Conservation (phyloP, 2,888 invertebrate species). For the Trichopria drosophilae region DNA sequence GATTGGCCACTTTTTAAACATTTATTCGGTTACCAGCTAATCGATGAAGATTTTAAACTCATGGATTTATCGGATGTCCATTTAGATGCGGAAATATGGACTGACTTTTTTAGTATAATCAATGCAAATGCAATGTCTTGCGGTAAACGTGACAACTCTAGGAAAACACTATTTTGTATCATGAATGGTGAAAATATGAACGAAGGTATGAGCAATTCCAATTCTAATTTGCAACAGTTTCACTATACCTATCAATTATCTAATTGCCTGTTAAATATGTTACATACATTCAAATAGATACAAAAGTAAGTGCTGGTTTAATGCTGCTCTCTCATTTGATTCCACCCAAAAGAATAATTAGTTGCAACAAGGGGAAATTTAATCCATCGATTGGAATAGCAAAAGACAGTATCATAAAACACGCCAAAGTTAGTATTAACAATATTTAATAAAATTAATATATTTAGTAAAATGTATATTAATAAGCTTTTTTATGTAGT, state of each 20-base stretch:
- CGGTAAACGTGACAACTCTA: neutral
- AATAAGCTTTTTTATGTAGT: too few species aligned
- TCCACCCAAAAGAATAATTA: neutral
- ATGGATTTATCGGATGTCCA: neutral
- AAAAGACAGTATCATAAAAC: neutral
- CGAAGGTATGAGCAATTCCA: neutral
- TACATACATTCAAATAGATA: too few species aligned
- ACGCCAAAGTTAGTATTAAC: neutral
- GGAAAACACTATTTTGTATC: too few species aligned
- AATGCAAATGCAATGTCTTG: too few species aligned
- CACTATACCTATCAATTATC: neutral
- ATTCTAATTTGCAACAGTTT: neutral
- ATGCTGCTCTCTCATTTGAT: neutral
- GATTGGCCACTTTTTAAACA: neutral
- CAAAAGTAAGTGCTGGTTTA: neutral
- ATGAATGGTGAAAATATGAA: neutral
- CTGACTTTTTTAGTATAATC: neutral
- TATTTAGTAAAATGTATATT: neutral
- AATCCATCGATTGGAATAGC: neutral
- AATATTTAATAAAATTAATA: neutral
- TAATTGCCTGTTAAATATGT: too few species aligned
- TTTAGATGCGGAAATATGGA: neutral
- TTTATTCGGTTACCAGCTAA: neutral
- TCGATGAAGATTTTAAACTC: neutral
- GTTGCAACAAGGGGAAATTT: neutral